Percentiles rank a stretch among this genome's conserved stretches.
Conservation (phyloP, 2,797 vertebrate genomes). For the Buceros bicornis region DNA sequence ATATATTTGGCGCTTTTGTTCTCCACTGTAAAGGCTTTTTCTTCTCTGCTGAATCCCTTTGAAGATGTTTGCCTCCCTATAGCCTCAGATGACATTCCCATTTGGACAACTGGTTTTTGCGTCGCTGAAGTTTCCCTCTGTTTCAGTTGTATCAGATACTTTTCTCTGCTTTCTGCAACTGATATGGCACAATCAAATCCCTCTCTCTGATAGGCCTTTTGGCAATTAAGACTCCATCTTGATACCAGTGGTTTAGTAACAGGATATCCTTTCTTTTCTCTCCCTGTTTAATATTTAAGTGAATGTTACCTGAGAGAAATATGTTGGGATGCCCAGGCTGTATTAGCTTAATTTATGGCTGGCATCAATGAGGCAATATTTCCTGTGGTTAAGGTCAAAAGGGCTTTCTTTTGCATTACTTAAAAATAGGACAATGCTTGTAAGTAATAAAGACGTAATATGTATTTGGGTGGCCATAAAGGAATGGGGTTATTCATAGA, state of each 20-base stretch:
- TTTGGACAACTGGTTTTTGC: background rate
- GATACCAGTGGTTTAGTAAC: background rate
- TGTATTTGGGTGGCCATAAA: background rate
- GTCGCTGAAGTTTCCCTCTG: background rate
- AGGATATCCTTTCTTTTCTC: background rate
- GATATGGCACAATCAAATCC: background rate
- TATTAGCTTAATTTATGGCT: constrained; percentile 45
- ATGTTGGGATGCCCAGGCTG: background rate
- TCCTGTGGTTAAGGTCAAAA: constrained; percentile 32
- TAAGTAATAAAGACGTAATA: constrained; percentile 30
- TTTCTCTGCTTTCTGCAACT: background rate
- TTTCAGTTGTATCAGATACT: background rate
- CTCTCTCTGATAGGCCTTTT: background rate
- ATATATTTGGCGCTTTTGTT: constrained; percentile 21
- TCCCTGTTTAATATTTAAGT: constrained; percentile 30
- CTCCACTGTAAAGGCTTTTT: background rate
- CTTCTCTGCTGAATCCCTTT: background rate
- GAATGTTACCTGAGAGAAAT: constrained; percentile 23
- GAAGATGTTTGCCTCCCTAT: background rate
- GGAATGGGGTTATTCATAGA: background rate
- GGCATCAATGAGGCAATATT: constrained; percentile 19
- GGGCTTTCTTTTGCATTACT: constrained; percentile 53
- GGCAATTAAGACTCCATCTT: background rate
- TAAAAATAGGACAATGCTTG: constrained; percentile 31
- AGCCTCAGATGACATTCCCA: background rate